Evolutionary conservation across 2,888 invertebrate species (phyloP), one percentile per base, ranked within the genome.

Genomic region (Byasa hedistus): DNA sequence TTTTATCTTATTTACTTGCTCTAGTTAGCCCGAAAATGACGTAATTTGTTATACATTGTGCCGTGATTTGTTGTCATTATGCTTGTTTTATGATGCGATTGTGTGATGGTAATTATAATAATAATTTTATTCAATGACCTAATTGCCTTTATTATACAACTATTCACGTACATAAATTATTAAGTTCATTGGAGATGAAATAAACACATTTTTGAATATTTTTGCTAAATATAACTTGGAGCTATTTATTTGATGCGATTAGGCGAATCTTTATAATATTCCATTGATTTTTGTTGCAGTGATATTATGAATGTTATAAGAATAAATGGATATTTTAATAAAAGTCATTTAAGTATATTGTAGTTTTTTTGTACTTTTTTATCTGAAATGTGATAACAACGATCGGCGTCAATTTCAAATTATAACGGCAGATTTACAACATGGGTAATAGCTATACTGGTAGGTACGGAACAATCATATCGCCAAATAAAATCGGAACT

Each of bases 241-340:
- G 83, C 84, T 85, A 86, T 87, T 88, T 86, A 87, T 87, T 86
- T 84, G 78, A 87, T 82, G 85, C 87, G 85, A 89, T 87, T 89
- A 89, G 86, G 84, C 84, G 81, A 85, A 89, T 87, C 82, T 90
- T 91, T 91, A 82, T 91, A 89, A 91, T 90, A 89, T 89, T 90
- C 83, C 91, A 91, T 91, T 91, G 91, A 91, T 89, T 91, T 90
- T 87, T 87, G 86, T 91, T 91, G 91, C 91, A 91, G 90, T 91
- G 90, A 91, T 91, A 91, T 90, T 90, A 90, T 91, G 91, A 87
- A 90, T 91, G 91, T 91, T 91, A 91, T 91, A 91, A 91, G 91
- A 91, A 91, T 91, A 91, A 91, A 91, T 91, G 91, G 89, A 91
- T 91, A 91, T 91, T 91, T 91, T 91, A 91, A 91, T 91, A 91